A percentile compares a stretch with the other conserved stretches of the same genome.
These are phyloP conservation scores for Rhodeus uyekii DNA, from an alignment of 2,797 vertebrate species.

Conservation along the genomic window DNA sequence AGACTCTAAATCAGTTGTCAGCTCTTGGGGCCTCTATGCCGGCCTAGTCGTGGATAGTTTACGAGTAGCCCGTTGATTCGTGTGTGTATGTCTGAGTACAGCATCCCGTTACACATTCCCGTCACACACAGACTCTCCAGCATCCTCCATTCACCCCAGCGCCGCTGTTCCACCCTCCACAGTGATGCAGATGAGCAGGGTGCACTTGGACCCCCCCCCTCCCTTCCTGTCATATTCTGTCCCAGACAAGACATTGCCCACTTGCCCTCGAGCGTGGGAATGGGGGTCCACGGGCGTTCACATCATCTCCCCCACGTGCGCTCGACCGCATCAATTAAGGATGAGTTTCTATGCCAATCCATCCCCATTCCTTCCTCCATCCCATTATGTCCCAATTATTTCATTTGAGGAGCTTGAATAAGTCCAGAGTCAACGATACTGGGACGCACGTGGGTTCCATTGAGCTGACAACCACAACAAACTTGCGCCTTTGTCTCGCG, in stretches of 20 bases:
- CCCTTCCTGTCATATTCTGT: constrained; percentile 70
- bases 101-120: constrained; percentile 53
- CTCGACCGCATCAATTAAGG: constrained; percentile 82
- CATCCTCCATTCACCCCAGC: constrained; percentile 65
- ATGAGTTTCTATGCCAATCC: constrained; percentile 75
- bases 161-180: constrained; percentile 78
- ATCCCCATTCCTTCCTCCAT: constrained; percentile 50
- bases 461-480: constrained; percentile 41
- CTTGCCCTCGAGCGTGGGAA: constrained; percentile 87
- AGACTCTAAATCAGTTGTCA: constrained; percentile 12
- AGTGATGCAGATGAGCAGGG: constrained; percentile 79
- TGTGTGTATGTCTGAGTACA: constrained; percentile 25
- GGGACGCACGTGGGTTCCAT: constrained; percentile 77
- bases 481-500: constrained; percentile 34
- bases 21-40: neutral
- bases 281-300: constrained; percentile 80
- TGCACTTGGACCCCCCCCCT: constrained; percentile 76
- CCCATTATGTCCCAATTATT: constrained; percentile 81
- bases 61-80: constrained; percentile 20
- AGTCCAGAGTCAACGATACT: constrained; percentile 82
- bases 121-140: constrained; percentile 58
- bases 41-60: constrained; percentile 7
- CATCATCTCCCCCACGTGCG: constrained; percentile 76
- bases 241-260: constrained; percentile 70
- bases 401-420: constrained; percentile 79